phyloP scores from a whole-genome alignment of 2,888 invertebrate species.

The Drosophila glabriapex region DNA sequence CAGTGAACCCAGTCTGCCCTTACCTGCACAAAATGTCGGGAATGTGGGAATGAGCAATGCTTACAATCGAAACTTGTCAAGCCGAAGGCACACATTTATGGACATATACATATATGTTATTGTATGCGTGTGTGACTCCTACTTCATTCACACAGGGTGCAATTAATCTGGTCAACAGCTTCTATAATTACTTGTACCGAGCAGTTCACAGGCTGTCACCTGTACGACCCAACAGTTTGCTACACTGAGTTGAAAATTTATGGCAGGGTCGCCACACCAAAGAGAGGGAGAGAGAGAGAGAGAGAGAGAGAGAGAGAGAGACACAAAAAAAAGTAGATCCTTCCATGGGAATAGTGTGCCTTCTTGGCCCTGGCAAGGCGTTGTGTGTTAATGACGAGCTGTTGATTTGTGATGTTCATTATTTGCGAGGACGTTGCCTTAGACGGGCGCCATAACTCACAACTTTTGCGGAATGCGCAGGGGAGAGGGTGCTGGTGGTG shows the following conservation, averaged over 20 bases:
- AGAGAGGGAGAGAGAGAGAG: not conserved
- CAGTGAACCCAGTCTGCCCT: not conserved
- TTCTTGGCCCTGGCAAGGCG: constrained; percentile 36
- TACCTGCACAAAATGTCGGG: not conserved
- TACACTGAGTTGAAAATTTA: constrained; percentile 78
- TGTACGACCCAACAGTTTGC: constrained; percentile 41
- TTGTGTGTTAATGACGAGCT: constrained; percentile 75
- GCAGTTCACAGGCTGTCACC: constrained; percentile 21
- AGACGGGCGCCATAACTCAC: constrained; percentile 53
- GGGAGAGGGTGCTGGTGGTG: constrained; percentile 1
- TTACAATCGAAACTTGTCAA: not conserved
- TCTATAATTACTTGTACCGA: constrained; percentile 67
- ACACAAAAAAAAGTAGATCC: not conserved
- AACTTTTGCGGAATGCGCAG: constrained; percentile 33
- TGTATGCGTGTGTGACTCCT: constrained; percentile 3
- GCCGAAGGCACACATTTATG: not conserved
- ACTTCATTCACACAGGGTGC: constrained; percentile 25
- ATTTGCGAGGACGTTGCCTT: constrained; percentile 52
- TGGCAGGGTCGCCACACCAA: constrained; percentile 36
- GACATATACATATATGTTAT: not conserved
- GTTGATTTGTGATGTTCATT: constrained; percentile 79
- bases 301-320: not conserved
- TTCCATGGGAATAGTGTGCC: not conserved
- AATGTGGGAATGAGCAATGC: not conserved
- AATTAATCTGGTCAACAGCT: constrained; percentile 77